Conservation (phyloP, 2,113 vertebrate genomes). For the Epinephelus moara region DNA sequence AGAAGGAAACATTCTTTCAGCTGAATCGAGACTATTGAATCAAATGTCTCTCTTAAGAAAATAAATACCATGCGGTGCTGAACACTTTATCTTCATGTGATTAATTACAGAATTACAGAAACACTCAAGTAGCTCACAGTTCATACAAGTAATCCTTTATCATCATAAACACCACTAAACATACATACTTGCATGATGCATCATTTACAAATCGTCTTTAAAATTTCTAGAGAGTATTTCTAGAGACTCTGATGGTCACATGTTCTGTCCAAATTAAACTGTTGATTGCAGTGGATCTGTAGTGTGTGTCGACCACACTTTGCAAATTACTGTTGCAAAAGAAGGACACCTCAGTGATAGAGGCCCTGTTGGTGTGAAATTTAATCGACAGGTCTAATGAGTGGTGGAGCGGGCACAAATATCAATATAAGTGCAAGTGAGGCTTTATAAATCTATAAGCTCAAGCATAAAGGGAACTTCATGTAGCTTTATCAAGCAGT, state of each 20-base stretch:
- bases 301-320: background rate
- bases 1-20: constrained; percentile 37
- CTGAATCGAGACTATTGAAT: constrained; percentile 44
- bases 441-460: too few relatives aligned
- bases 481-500: too few relatives aligned
- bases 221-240: background rate
- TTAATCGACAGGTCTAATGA: too few relatives aligned
- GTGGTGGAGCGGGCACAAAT: too few relatives aligned
- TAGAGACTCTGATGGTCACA: background rate
- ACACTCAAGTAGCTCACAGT: background rate
- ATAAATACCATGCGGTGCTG: background rate
- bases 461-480: too few relatives aligned
- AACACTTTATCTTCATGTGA: constrained; percentile 10
- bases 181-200: background rate
- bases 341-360: background rate
- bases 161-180: background rate
- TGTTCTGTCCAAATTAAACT: too few relatives aligned
- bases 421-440: too few relatives aligned
- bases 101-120: background rate
- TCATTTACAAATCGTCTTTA: background rate
- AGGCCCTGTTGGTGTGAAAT: background rate
- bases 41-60: constrained; percentile 43
- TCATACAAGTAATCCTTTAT: background rate
- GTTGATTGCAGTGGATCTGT: background rate
- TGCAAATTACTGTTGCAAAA: background rate